Evolutionary conservation across 2,888 invertebrate genomes (phyloP).

Genomic region (Dysmachus trigonus): DNA sequence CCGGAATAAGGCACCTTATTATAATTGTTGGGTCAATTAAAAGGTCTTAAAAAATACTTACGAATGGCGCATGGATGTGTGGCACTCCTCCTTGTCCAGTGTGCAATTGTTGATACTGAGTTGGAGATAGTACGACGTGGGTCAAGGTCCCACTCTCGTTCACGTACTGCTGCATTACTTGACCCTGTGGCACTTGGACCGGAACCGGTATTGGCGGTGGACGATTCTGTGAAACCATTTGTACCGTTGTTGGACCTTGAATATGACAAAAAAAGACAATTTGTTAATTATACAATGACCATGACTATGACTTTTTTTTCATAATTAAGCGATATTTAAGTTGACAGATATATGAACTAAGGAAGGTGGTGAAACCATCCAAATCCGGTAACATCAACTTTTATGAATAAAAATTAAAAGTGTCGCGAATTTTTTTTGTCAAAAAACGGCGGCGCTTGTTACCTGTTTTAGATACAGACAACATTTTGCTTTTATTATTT

Average conservation of each 20-base stretch:
- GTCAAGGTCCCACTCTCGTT: constrained; percentile 89
- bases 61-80: constrained; percentile 72
- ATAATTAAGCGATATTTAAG: not conserved
- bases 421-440: not conserved
- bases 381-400: constrained; percentile 23
- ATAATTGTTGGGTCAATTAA: not conserved
- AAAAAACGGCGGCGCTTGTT: not conserved
- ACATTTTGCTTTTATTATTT: not conserved
- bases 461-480: not conserved
- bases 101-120: constrained; percentile 67
- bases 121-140: constrained; percentile 88
- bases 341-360: not conserved
- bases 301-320: not conserved
- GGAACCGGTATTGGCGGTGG: constrained; percentile 85
- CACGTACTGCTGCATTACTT: constrained; percentile 90
- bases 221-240: constrained; percentile 84
- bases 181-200: constrained; percentile 90
- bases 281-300: constrained; percentile 26
- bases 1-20: too few species aligned
- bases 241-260: constrained; percentile 83
- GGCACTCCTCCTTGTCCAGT: constrained; percentile 66
- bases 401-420: not conserved
- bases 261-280: constrained; percentile 50
- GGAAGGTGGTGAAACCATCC: constrained; percentile 3
- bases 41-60: constrained; percentile 64